phyloP scores from a whole-genome alignment of 2,113 vertebrate species.

The Lamprologus callipterus region DNA sequence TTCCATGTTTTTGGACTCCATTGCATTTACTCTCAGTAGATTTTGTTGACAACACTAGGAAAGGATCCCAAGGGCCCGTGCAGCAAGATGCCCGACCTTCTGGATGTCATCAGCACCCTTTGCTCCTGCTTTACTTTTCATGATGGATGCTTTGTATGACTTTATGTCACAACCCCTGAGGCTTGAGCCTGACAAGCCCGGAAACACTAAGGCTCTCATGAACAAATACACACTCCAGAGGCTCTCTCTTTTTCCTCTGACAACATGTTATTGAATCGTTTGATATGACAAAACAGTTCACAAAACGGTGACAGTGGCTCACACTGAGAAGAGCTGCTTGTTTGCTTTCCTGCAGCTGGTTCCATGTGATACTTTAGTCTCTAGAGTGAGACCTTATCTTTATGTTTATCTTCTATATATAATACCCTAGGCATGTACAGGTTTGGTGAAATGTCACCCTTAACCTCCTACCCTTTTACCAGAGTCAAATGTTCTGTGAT shows the following conservation, averaged over 20 bases:
- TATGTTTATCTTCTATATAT: background rate
- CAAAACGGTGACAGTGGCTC: slow-evolving; percentile 25
- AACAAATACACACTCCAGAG: background rate
- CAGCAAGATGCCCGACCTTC: slow-evolving; percentile 15
- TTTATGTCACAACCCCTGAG: slow-evolving; percentile 5
- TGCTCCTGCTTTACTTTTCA: slow-evolving; percentile 11
- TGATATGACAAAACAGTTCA: slow-evolving; percentile 29
- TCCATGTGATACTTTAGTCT: background rate
- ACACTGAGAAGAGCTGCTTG: slow-evolving; percentile 1
- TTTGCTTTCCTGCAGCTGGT: slow-evolving; percentile 33
- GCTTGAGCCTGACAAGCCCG: slow-evolving; percentile 6
- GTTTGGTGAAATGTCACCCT: background rate
- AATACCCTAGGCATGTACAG: background rate
- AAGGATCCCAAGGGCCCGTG: background rate
- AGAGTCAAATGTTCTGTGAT: background rate
- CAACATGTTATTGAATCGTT: slow-evolving; percentile 27
- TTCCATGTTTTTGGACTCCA: background rate
- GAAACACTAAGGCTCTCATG: background rate
- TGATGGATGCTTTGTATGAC: slow-evolving; percentile 52
- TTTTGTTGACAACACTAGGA: background rate
- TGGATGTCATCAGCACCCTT: slow-evolving; percentile 12
- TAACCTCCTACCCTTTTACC: background rate
- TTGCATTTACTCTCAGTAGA: background rate
- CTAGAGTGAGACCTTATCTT: background rate
- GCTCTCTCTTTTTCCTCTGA: slow-evolving; percentile 15